Conservation (phyloP, 2,888 invertebrate genomes). For the Xanthorhoe designata region DNA sequence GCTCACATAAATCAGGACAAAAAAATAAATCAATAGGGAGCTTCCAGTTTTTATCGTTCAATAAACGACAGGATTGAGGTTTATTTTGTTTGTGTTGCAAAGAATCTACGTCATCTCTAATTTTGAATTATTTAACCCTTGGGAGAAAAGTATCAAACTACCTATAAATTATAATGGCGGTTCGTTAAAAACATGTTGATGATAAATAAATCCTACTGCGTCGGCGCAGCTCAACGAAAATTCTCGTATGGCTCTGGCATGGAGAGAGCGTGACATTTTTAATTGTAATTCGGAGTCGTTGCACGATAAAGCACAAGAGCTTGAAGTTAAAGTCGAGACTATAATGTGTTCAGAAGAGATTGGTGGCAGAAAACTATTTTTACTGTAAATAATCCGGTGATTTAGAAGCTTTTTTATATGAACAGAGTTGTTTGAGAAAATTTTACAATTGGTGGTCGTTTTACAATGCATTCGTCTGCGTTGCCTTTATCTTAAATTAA, state of each 20-base stretch:
- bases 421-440: constrained; percentile 40
- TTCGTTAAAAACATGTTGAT: constrained; percentile 20
- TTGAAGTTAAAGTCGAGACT: constrained; percentile 47
- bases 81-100: constrained; percentile 49
- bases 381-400: constrained; percentile 49
- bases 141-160: neutral
- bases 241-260: constrained; percentile 21
- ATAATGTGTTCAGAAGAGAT: constrained; percentile 46
- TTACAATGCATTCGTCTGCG: constrained; percentile 38
- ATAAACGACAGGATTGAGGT: constrained; percentile 54
- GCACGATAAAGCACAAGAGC: constrained; percentile 50
- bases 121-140: neutral
- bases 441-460: constrained; percentile 44
- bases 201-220: constrained; percentile 38
- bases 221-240: constrained; percentile 51
- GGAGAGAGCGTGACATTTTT: constrained; percentile 48
- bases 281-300: constrained; percentile 44
- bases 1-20: constrained; percentile 64
- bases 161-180: constrained; percentile 8
- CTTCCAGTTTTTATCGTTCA: constrained; percentile 56
- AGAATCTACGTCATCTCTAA: constrained; percentile 2
- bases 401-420: constrained; percentile 43
- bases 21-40: constrained; percentile 63
- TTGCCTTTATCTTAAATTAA: constrained; percentile 37
- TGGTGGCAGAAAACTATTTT: constrained; percentile 55